phyloP scores from a whole-genome alignment of 2,888 invertebrate genomes.

The Pterostichus madidus region DNA sequence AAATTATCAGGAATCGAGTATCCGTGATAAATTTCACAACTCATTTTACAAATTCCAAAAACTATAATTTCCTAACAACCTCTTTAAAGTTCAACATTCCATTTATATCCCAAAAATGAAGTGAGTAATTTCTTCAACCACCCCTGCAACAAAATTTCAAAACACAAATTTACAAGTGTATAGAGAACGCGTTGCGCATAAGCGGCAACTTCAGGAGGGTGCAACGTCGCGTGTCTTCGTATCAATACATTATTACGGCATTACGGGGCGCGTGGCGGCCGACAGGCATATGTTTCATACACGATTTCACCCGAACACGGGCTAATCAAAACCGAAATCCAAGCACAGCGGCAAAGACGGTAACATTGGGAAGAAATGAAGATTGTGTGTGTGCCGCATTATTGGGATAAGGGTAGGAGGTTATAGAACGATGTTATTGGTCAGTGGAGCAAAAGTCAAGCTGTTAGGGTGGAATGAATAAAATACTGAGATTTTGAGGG shows the following conservation, averaged over 20 bases:
- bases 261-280: constrained; percentile 76
- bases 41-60: constrained; percentile 31
- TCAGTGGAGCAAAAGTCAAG: constrained; percentile 66
- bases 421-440: constrained; percentile 60
- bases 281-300: constrained; percentile 77
- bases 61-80: constrained; percentile 26
- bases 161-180: constrained; percentile 58
- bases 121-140: constrained; percentile 3
- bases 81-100: neutral
- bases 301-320: constrained; percentile 75
- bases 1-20: no score
- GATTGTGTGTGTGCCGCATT: constrained; percentile 28
- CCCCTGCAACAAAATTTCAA: constrained; percentile 32
- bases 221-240: constrained; percentile 67
- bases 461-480: constrained; percentile 65
- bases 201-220: constrained; percentile 22
- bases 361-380: neutral
- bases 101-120: neutral
- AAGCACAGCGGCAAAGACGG: constrained; percentile 13
- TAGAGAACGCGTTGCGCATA: constrained; percentile 41
- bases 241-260: constrained; percentile 78
- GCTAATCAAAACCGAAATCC: constrained; percentile 22
- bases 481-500: constrained; percentile 57
- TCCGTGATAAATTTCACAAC: constrained; percentile 3
- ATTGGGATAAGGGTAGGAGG: constrained; percentile 3